Conservation (phyloP, 2,797 vertebrate genomes). For the Platyrinchus mystaceus region DNA sequence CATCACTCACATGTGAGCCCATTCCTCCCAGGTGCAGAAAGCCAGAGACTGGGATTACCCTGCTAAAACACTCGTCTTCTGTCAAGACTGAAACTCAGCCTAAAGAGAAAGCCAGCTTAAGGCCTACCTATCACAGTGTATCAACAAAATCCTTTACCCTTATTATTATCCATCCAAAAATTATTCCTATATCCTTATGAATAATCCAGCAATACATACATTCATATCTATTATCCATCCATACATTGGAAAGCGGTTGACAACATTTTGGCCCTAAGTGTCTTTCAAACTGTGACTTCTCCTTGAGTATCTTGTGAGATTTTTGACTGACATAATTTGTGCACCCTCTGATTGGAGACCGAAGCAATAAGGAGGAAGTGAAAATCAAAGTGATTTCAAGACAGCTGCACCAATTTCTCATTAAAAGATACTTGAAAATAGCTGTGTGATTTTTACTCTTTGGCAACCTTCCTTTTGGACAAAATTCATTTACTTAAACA, state of each 20-base stretch:
- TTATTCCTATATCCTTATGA: background rate
- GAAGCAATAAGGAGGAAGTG: background rate
- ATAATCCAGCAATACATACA: background rate
- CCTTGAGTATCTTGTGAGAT: background rate
- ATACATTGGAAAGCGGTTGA: background rate
- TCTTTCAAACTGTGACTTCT: background rate
- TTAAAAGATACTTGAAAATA: constrained; percentile 37
- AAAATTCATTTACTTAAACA: constrained; percentile 33
- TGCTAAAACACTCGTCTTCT: background rate
- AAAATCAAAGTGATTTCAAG: constrained; percentile 37
- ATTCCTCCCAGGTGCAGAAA: background rate
- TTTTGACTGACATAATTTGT: background rate
- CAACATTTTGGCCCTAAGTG: background rate
- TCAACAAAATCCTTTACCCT: background rate
- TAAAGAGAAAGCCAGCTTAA: background rate
- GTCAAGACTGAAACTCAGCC: background rate
- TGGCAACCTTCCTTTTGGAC: constrained; percentile 30
- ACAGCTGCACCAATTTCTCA: constrained; percentile 10
- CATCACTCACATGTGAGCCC: background rate
- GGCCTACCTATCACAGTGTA: accelerated
- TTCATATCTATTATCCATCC: background rate
- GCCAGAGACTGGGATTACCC: background rate
- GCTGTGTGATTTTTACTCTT: constrained; percentile 11
- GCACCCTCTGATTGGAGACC: accelerated
- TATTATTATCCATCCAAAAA: no score